Evolutionary conservation across 2,888 invertebrate genomes (phyloP).

Genomic region (Callosobruchus maculatus): DNA sequence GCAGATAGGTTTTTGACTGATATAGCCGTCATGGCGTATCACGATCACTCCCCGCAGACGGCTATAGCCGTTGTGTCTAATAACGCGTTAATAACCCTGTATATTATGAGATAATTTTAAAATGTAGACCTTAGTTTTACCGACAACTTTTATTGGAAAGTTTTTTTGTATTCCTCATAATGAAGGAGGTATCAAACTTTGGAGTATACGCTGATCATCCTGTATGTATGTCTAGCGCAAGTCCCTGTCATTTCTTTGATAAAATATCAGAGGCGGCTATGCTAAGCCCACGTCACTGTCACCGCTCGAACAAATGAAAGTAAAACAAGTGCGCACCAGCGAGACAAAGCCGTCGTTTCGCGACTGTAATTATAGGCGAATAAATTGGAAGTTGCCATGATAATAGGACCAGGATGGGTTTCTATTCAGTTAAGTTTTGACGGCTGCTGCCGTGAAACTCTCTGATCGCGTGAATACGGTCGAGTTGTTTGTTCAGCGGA

Average conservation of each 20-base stretch:
- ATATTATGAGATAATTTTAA: too few relatives aligned
- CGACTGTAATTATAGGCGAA: constrained; percentile 22
- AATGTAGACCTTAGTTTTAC: too few relatives aligned
- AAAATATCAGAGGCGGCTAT: background rate
- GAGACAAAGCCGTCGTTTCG: background rate
- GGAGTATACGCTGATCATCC: too few relatives aligned
- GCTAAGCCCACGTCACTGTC: background rate
- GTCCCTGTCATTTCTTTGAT: background rate
- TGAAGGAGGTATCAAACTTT: too few relatives aligned
- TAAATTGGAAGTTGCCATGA: constrained; percentile 14
- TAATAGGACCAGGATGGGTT: background rate
- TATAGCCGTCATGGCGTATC: too few relatives aligned
- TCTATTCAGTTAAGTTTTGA: background rate
- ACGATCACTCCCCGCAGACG: too few relatives aligned
- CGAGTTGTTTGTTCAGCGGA: background rate
- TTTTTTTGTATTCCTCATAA: too few relatives aligned
- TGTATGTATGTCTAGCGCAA: too few relatives aligned
- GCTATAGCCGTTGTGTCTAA: too few relatives aligned
- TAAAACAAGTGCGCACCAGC: background rate
- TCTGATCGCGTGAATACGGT: background rate
- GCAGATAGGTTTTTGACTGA: too few relatives aligned
- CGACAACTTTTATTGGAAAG: too few relatives aligned
- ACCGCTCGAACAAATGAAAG: background rate
- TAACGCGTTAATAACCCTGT: too few relatives aligned
- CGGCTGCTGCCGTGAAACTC: background rate